Evolutionary conservation across 2,888 invertebrate species (phyloP), one percentile per base, ranked within the genome.

Genomic region (Lepidocyrtoides sp.): DNA sequence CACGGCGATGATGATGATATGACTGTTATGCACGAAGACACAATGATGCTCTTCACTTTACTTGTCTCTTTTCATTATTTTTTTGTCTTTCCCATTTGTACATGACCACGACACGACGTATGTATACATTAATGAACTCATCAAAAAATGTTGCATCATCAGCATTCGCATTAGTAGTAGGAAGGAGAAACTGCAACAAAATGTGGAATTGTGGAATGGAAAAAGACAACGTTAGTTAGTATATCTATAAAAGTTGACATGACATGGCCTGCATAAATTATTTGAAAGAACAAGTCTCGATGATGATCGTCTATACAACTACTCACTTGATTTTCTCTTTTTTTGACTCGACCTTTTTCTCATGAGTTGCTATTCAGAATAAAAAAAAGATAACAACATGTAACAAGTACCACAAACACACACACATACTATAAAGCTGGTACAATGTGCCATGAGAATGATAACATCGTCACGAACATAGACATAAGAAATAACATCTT

Each of bases 181-280:
- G 26, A 66, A 60, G 26, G 60, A 26, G 26, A 60, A 60, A 60
- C 60, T 32, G 26, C 32, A 14, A 3, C 20, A 63, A 66, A 32
- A 48, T 14, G 23, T 3, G 23, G 17, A 48, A 26, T 29, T 26
- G 48, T 26, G 17, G 17, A 51, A 77, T 23, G 44, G 48, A 17
- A 8, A 23, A 17, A 72, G 8, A 14, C 12, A 75, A 14, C 14
- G 29, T 41, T 5, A 23, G 10, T 72, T 23, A 69, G 20, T 20
- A 8, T 41, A 12, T 51, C 48, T 51, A 51, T 77, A 77, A 77
- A 77, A 51, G 54, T 77, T 77, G 77, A 77, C 77, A 51, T 77
- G 77, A 77, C 77, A 77, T 29, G 77, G 51, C 29, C 51, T 29
- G 77, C 51, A 77, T 77, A 77, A 77, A 77, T 77, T n/a, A n/a